Evolutionary conservation across 2,113 vertebrate genomes (phyloP).

Genomic region (Alexandromys fortis): DNA sequence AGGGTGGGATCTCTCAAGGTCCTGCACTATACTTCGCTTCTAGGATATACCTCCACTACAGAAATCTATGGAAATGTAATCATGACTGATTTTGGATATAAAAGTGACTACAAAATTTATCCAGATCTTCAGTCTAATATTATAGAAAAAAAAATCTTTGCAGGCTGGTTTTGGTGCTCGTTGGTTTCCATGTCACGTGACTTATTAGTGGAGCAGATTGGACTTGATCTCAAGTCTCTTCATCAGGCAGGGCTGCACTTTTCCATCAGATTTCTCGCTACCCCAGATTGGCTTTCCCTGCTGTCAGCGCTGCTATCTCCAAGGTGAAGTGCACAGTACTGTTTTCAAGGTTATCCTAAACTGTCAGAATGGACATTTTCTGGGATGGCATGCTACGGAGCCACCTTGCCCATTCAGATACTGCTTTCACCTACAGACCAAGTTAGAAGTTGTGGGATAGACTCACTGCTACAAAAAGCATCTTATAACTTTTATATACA

Average conservation of each 20-base stretch:
- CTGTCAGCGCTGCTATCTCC: background rate
- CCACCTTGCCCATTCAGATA: background rate
- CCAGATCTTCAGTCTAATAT: background rate
- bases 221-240: background rate
- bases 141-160: background rate
- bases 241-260: rapidly evolving
- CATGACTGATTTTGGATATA: background rate
- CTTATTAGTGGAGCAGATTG: background rate
- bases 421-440: background rate
- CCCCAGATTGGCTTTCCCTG: background rate
- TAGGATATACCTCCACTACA: background rate
- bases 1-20: background rate
- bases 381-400: background rate
- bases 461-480: background rate
- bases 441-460: background rate
- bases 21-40: background rate
- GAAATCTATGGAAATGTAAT: constrained; percentile 7
- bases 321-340: background rate
- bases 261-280: background rate
- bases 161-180: background rate
- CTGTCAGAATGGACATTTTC: background rate
- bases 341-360: background rate
- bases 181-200: background rate
- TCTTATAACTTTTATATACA: background rate
- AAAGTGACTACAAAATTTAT: background rate